phyloP scores from a whole-genome alignment of 2,113 vertebrate species.

The Drymodes brunneopygia region DNA sequence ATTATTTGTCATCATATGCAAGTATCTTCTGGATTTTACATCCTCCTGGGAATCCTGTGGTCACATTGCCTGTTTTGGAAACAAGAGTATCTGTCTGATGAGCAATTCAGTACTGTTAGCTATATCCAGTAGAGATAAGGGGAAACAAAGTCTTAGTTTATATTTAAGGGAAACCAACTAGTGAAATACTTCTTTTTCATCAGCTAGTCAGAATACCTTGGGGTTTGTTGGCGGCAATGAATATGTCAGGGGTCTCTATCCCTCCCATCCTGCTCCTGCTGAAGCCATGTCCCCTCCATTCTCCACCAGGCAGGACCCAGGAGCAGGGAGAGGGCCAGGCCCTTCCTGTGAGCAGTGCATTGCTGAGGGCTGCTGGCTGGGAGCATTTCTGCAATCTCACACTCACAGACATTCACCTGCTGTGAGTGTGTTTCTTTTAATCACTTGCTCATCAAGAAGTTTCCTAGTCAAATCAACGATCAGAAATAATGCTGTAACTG shows the following conservation, averaged over 20 bases:
- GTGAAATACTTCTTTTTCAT: not conserved
- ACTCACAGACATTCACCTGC: not conserved
- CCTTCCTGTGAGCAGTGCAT: not conserved
- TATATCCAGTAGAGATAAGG: not conserved
- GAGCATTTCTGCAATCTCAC: not conserved
- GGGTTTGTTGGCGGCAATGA: not conserved
- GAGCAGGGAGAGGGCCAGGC: not conserved
- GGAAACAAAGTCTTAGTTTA: not conserved
- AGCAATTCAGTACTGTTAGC: not conserved
- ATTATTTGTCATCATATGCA: not conserved
- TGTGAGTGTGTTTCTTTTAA: not conserved
- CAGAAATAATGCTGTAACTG: not conserved
- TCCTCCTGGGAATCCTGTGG: not conserved
- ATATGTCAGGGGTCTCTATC: not conserved
- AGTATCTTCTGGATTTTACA: not conserved
- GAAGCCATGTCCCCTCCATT: not conserved
- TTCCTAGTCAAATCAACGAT: not conserved
- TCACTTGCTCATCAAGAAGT: not conserved
- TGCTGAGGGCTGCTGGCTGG: not conserved
- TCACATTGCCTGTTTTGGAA: not conserved
- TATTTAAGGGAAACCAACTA: not conserved
- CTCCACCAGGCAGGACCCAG: not conserved
- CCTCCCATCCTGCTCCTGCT: not conserved
- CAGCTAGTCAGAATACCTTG: not conserved
- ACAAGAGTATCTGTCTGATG: not conserved